These are phyloP conservation scores for Cinclus cinclus DNA, from an alignment of 2,113 vertebrate species.

Conservation along the genomic window DNA sequence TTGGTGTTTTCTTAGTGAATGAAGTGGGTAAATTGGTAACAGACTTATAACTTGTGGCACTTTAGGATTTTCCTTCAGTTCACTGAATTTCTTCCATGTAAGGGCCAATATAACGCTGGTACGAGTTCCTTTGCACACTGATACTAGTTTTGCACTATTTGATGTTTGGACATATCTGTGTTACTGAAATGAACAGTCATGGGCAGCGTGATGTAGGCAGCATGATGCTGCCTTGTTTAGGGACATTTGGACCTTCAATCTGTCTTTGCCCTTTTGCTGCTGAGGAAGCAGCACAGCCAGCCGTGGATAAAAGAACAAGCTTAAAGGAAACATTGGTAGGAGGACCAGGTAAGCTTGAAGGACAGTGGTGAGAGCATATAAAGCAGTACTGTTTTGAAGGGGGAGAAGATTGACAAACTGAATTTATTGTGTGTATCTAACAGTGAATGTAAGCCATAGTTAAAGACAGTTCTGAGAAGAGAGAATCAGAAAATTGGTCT, in stretches of 20 bases:
- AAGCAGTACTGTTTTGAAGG: not conserved
- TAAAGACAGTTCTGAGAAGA: not conserved
- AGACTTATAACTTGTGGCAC: not conserved
- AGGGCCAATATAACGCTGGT: not conserved
- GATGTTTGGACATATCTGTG: not conserved
- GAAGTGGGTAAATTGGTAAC: not conserved
- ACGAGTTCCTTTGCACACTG: not conserved
- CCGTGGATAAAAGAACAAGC: not conserved
- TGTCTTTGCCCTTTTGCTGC: not conserved
- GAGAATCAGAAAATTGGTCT: not conserved
- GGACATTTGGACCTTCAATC: not conserved
- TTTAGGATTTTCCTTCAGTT: not conserved
- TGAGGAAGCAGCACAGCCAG: not conserved
- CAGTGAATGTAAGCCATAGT: not conserved
- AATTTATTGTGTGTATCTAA: not conserved
- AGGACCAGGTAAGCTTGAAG: not conserved
- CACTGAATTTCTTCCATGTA: not conserved
- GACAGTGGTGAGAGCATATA: not conserved
- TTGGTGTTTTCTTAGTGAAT: not conserved
- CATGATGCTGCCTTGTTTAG: accelerated
- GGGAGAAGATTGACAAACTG: not conserved
- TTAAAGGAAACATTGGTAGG: not conserved
- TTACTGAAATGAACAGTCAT: not conserved
- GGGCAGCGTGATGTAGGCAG: not conserved
- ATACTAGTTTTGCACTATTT: not conserved